Base-by-base conservation (phyloP, 1,140 invertebrate species). In the Lepidurus packardi region DNA sequence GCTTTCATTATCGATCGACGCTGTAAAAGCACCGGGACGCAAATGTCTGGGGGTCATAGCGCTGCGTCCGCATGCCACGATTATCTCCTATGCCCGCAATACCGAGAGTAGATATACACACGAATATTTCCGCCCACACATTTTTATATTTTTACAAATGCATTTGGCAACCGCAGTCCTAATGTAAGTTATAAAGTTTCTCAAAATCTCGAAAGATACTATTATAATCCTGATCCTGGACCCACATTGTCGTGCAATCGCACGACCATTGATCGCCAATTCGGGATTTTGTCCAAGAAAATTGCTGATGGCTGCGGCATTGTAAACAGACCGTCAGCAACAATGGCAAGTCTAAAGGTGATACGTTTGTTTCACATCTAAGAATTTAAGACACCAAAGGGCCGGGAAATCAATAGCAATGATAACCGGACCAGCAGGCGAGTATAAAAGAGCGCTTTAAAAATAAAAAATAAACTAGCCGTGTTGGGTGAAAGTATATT, bases 1-100 rank as follows among this genome's bases (percentile, higher is more conserved):
- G 53, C 53, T 65, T 65, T 65, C 53, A 21, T 65, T 65, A 65
- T 65, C 53, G 53, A 65, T 65, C 53, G 53, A 65, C 53, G n/a
- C 53, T 65, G 53, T 65, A 65, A 65, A 65, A 65, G 53, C 53
- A 65, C 53, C 53, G n/a, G 53, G 53, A 65, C 53, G 53, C 53
- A 65, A 65, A 65, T 65, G 53, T 65, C 53, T 65, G 16, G 53
- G 53, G 53, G 53, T 65, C 53, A 65, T 65, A 65, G 53, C 53
- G 53, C 53, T 65, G 53, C 53, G 53, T 65, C 53, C 53, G 53
- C 53, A 65, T 65, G 53, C 53, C 53, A 65, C 53, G 13, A 65
- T 65, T 11, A 16, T 65, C 53, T 65, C 53, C n/a, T 65, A 4
- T 65, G 53, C 8, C n/a, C 53, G 53, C 53, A 65, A 65, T 65